Conservation (phyloP, 2,888 invertebrate species). For the Amphimallon solstitiale region DNA sequence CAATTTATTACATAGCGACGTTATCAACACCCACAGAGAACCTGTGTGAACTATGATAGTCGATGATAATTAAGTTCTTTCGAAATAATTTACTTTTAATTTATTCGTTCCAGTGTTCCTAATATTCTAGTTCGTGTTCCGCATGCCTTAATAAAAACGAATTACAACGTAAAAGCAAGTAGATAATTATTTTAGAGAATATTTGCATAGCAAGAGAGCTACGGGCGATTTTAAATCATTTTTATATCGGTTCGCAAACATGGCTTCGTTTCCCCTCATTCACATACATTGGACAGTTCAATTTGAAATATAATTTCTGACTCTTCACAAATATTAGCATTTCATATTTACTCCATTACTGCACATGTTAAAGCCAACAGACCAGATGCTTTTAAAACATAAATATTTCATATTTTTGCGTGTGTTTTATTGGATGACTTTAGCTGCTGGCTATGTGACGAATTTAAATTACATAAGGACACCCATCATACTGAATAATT, state of each 20-base stretch:
- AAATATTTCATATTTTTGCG: conserved; percentile 58
- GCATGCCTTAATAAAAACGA: conserved; percentile 44
- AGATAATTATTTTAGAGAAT: conserved; percentile 49
- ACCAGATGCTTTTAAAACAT: conserved; percentile 54
- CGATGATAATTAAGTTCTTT: conserved; percentile 14
- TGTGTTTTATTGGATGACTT: conserved; percentile 55
- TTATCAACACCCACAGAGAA: no score
- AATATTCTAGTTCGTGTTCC: not conserved
- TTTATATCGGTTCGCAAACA: conserved; percentile 53
- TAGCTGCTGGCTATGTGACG: conserved; percentile 57
- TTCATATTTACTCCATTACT: conserved; percentile 62
- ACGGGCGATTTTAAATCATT: conserved; percentile 52
- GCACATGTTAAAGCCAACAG: conserved; percentile 56
- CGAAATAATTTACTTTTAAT: conserved; percentile 18
- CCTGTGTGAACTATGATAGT: no score
- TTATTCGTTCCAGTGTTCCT: conserved; percentile 30
- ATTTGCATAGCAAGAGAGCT: conserved; percentile 50
- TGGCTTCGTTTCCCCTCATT: conserved; percentile 32
- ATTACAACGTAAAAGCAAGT: conserved; percentile 50
- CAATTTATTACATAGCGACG: no score
- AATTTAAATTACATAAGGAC: conserved; percentile 61
- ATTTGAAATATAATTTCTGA: conserved; percentile 61
- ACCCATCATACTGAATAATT: conserved; percentile 58
- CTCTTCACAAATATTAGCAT: conserved; percentile 62
- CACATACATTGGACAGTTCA: conserved; percentile 57